Conservation (phyloP, 1,140 invertebrate genomes). For the Calliopsis andreniformis region DNA sequence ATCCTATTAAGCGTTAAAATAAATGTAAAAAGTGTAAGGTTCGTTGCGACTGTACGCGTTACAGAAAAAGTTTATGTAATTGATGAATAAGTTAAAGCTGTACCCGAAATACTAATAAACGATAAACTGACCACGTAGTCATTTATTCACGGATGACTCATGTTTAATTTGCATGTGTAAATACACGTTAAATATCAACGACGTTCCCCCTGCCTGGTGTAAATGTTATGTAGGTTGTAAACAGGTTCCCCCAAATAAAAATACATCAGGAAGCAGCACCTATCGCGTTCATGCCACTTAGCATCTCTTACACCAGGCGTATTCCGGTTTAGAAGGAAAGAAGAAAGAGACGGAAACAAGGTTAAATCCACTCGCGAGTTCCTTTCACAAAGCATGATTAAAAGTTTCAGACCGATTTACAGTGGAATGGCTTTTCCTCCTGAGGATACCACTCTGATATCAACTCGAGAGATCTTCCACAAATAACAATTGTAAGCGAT, state of each 20-base stretch:
- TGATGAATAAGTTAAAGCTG: too few species aligned
- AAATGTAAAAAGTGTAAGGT: too few species aligned
- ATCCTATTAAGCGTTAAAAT: too few species aligned
- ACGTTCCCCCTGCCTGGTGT: background rate
- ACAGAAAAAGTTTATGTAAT: too few species aligned
- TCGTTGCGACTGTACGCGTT: too few species aligned
- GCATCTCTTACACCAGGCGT: slow-evolving; percentile 28
- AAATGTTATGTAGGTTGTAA: background rate
- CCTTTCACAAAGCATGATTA: slow-evolving; percentile 38
- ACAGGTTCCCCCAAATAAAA: slow-evolving; percentile 28
- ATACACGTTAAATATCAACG: background rate
- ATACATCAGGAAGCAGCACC: slow-evolving; percentile 10
- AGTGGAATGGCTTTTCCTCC: slow-evolving; percentile 15
- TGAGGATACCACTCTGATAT: background rate
- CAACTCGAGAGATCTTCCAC: too few species aligned
- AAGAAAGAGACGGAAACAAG: slow-evolving; percentile 12
- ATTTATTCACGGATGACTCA: background rate
- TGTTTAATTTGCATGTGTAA: background rate
- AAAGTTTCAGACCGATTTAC: slow-evolving; percentile 34
- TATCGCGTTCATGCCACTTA: slow-evolving; percentile 15
- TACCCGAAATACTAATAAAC: too few species aligned
- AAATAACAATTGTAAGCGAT: too few species aligned
- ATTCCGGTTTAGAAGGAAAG: slow-evolving; percentile 7
- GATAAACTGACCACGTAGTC: background rate
- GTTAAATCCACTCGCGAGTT: background rate